A percentile compares a stretch with the other conserved stretches of the same genome.
These are phyloP conservation scores for Chaetura pelagica DNA, from an alignment of 2,113 vertebrate genomes.

Conservation along the genomic window DNA sequence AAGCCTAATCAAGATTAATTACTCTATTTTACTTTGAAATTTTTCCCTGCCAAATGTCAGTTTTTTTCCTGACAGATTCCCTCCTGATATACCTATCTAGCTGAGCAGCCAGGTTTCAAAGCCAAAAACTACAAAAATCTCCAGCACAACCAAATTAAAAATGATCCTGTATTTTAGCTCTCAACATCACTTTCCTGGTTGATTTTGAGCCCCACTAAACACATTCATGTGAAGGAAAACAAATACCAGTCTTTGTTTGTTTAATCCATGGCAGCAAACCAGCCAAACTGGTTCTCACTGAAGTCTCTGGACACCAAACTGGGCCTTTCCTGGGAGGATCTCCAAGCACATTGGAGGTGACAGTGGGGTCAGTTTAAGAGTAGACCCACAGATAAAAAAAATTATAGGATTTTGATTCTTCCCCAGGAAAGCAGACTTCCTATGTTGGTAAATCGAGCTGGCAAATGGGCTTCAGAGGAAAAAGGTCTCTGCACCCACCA, in stretches of 20 bases:
- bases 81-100: background rate
- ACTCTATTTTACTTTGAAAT: background rate
- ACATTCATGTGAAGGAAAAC: constrained; percentile 25
- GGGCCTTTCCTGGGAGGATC: background rate
- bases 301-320: background rate
- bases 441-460: background rate
- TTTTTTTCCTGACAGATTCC: background rate
- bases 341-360: background rate
- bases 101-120: background rate
- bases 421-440: background rate
- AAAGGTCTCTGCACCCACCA: background rate
- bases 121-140: background rate
- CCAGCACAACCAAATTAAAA: background rate
- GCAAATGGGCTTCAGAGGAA: background rate
- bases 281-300: constrained; percentile 19
- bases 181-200: background rate
- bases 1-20: constrained; percentile 25
- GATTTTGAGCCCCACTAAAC: constrained; percentile 32
- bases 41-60: background rate
- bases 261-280: background rate
- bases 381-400: background rate
- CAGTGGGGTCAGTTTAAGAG: background rate
- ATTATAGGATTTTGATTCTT: background rate
- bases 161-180: background rate
- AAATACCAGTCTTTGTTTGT: constrained; percentile 4